Percentiles rank a stretch among this genome's conserved stretches.
Evolutionary conservation across 2,888 invertebrate genomes (phyloP).

Genomic region (Drosophila nigricruria): DNA sequence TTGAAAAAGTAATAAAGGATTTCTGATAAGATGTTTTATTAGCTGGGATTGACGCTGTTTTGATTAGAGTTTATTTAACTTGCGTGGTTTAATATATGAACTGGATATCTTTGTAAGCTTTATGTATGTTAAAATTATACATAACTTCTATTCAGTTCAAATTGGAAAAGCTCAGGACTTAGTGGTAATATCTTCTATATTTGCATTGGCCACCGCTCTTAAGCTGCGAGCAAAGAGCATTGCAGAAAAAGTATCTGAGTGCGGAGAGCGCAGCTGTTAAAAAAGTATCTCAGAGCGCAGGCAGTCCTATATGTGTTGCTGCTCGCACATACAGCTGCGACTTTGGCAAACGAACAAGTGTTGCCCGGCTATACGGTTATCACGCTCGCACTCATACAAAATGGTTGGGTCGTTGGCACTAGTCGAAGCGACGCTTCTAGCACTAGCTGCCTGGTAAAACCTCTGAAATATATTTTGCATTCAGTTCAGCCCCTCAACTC

Average conservation of each 20-base stretch:
- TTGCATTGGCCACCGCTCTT: conserved; percentile 28
- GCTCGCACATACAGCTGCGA: conserved; percentile 38
- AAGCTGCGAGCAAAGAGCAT: conserved; percentile 27
- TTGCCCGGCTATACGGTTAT: conserved; percentile 22
- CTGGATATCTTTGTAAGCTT: conserved; percentile 7
- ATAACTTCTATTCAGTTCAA: conserved; percentile 21
- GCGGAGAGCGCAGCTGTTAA: conserved; percentile 28
- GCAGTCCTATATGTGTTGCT: conserved; percentile 23
- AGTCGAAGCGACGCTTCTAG: conserved; percentile 19
- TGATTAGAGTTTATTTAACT: background rate
- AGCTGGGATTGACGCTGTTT: background rate
- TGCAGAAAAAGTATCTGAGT: conserved; percentile 35
- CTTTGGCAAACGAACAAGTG: conserved; percentile 50
- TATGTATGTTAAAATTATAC: background rate
- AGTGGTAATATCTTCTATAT: conserved; percentile 7
- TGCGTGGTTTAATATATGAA: background rate
- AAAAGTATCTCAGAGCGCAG: conserved; percentile 54
- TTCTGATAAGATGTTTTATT: conserved; percentile 33
- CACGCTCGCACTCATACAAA: conserved; percentile 39
- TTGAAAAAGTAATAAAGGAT: conserved; percentile 1
- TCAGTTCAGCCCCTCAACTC: conserved; percentile 60
- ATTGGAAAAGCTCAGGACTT: conserved; percentile 12
- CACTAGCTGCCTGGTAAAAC: conserved; percentile 39
- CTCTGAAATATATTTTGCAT: conserved; percentile 46
- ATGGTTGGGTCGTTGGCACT: conserved; percentile 46